These are phyloP conservation scores for Anadara kagoshimensis DNA, from an alignment of 1,140 invertebrate species.

Conservation along the genomic window DNA sequence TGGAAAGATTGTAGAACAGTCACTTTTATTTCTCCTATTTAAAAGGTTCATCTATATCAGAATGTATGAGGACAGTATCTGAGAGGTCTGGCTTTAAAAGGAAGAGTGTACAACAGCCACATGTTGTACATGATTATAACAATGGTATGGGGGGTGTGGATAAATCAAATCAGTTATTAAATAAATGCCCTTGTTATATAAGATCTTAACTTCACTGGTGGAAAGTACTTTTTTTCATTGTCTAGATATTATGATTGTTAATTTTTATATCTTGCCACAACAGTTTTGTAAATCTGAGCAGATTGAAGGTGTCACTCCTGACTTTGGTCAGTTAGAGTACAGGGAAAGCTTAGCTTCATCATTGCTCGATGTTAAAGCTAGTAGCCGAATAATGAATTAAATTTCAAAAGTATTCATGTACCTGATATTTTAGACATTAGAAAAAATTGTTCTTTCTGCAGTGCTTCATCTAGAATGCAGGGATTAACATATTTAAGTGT, in stretches of 20 bases:
- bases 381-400: too few species aligned
- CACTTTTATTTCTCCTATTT: slow-evolving; percentile 3
- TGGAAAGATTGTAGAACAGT: slow-evolving; percentile 10
- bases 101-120: not conserved
- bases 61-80: not conserved
- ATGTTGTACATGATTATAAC: not conserved
- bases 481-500: too few species aligned
- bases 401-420: too few species aligned
- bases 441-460: too few species aligned
- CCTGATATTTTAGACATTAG: too few species aligned
- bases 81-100: slow-evolving; percentile 1
- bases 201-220: slow-evolving; percentile 11
- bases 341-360: not conserved
- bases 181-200: not conserved
- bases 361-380: too few species aligned
- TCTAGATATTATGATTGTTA: slow-evolving; percentile 13
- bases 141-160: slow-evolving; percentile 13
- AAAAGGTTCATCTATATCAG: not conserved
- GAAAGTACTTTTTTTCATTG: slow-evolving; percentile 16
- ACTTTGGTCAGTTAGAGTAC: slow-evolving; percentile 1
- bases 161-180: slow-evolving; percentile 4
- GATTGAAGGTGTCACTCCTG: not conserved
- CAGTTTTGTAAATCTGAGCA: not conserved
- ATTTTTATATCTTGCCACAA: not conserved
- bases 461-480: too few species aligned